phyloP scores from a whole-genome alignment of 1,140 invertebrate genomes.

The Manduca sexta region DNA sequence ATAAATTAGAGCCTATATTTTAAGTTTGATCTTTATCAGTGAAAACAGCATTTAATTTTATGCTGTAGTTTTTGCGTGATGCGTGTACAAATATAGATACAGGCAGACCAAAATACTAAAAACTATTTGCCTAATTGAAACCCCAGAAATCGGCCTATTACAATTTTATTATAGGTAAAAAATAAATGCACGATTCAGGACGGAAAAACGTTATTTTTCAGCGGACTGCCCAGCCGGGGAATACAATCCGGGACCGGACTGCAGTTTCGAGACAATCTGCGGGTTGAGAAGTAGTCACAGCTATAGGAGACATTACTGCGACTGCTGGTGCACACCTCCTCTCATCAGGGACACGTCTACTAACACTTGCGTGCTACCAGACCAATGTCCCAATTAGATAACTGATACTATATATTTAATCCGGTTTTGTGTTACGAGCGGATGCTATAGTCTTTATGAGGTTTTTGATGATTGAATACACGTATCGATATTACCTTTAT shows the following conservation, averaged over 20 bases:
- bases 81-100: too few relatives aligned
- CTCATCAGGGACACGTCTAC: conserved; percentile 16
- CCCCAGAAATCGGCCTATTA: too few relatives aligned
- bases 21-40: too few relatives aligned
- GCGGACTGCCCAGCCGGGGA: conserved; percentile 21
- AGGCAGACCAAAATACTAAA: too few relatives aligned
- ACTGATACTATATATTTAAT: background rate
- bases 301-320: conserved; percentile 23
- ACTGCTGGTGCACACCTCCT: conserved; percentile 28
- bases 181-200: too few relatives aligned
- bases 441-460: background rate
- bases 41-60: too few relatives aligned
- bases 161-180: too few relatives aligned
- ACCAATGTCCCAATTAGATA: conserved; percentile 12
- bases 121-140: too few relatives aligned
- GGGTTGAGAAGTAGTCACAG: conserved; percentile 11
- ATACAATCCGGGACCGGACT: conserved; percentile 25
- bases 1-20: too few relatives aligned
- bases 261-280: conserved; percentile 24
- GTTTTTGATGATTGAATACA: background rate
- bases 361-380: conserved; percentile 11
- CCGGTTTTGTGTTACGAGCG: background rate
- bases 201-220: conserved; percentile 10
- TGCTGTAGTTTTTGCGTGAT: too few relatives aligned
- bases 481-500: background rate